These are phyloP conservation scores for Trisateles emortualis DNA, from an alignment of 2,888 invertebrate genomes.

Conservation along the genomic window DNA sequence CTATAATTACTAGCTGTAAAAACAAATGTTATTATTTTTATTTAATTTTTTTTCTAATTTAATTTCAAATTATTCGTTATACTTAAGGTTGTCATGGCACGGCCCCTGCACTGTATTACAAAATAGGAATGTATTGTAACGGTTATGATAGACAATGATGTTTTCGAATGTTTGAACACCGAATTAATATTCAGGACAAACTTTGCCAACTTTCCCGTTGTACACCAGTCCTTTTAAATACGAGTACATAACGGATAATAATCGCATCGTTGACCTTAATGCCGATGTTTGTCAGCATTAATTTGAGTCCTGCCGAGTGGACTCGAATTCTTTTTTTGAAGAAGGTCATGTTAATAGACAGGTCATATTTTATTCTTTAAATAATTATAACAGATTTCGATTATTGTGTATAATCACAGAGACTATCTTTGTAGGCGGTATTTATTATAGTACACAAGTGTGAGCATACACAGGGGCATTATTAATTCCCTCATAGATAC, in stretches of 20 bases:
- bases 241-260: conserved; percentile 66
- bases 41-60: too few species aligned
- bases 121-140: conserved; percentile 41
- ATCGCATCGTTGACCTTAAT: conserved; percentile 64
- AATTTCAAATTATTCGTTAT: too few species aligned
- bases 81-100: too few species aligned
- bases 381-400: too few species aligned
- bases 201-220: conserved; percentile 66
- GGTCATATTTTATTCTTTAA: conserved; percentile 11
- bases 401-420: too few species aligned
- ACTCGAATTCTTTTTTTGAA: conserved; percentile 43
- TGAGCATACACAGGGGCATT: too few species aligned
- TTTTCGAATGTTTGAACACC: conserved; percentile 57
- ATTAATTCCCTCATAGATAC: too few species aligned
- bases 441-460: too few species aligned
- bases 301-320: too few species aligned
- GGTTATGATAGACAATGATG: conserved; percentile 43
- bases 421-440: too few species aligned
- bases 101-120: conserved; percentile 23
- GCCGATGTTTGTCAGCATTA: conserved; percentile 44
- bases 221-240: conserved; percentile 61
- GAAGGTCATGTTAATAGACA: conserved; percentile 17
- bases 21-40: too few species aligned
- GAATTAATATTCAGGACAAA: conserved; percentile 77
- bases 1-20: too few species aligned